A percentile compares a stretch with the other conserved stretches of the same genome.
These are phyloP conservation scores for Tichodroma muraria DNA, from an alignment of 2,113 vertebrate genomes.

Conservation along the genomic window DNA sequence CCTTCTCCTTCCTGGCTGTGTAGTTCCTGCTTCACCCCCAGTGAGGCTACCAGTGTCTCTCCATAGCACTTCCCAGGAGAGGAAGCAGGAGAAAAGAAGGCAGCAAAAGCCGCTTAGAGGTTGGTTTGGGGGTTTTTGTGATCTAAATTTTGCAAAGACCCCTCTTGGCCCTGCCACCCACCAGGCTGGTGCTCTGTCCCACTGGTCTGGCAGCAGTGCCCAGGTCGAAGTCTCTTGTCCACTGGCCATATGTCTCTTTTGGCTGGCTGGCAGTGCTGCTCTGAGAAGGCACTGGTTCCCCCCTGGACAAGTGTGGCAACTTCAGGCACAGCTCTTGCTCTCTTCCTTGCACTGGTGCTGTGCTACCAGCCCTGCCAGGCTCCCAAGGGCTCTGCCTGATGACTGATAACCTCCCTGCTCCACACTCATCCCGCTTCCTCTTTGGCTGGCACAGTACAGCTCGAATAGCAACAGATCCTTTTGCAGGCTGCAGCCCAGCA, in stretches of 20 bases:
- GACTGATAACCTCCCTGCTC: not conserved
- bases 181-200: not conserved
- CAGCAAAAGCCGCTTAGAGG: not conserved
- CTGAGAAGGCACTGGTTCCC: not conserved
- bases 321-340: not conserved
- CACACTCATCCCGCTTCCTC: rapidly evolving
- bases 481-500: not conserved
- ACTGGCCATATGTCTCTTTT: not conserved
- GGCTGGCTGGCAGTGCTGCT: not conserved
- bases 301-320: rapidly evolving
- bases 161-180: not conserved
- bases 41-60: not conserved
- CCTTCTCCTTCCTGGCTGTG: not conserved
- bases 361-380: not conserved
- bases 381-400: not conserved
- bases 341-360: not conserved
- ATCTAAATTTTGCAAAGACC: not conserved
- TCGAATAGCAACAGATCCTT: not conserved
- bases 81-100: not conserved
- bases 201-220: not conserved
- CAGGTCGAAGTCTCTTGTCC: not conserved
- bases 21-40: not conserved
- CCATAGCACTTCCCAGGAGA: not conserved
- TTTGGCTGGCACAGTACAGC: not conserved
- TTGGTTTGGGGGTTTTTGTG: not conserved